Conservation (phyloP, 2,113 vertebrate species). For the Ceyx melanurus region DNA sequence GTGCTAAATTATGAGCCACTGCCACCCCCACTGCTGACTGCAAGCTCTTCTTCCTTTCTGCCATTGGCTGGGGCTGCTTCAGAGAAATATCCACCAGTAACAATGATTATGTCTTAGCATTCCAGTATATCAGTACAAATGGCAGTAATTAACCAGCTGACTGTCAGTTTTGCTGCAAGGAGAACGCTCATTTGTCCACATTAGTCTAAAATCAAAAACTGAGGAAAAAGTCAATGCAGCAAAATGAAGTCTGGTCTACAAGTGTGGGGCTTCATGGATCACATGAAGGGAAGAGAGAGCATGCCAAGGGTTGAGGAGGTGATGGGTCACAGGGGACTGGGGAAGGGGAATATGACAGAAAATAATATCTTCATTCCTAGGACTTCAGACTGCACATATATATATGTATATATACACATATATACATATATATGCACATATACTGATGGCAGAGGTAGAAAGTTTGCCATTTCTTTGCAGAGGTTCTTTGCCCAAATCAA, state of each 20-base stretch:
- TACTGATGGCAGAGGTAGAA: not conserved
- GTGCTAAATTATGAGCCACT: not conserved
- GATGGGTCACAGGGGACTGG: not conserved
- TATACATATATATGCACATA: too few species aligned
- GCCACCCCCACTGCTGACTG: not conserved
- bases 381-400: not conserved
- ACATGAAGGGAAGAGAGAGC: not conserved
- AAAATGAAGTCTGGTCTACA: not conserved
- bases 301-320: not conserved
- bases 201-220: not conserved
- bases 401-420: too few species aligned
- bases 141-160: not conserved
- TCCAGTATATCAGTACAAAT: not conserved
- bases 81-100: not conserved
- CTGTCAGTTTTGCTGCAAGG: not conserved
- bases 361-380: not conserved
- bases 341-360: not conserved
- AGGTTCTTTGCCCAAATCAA: not conserved
- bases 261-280: not conserved
- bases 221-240: not conserved
- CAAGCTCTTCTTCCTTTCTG: not conserved
- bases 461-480: not conserved
- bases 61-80: not conserved
- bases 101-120: not conserved
- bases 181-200: not conserved